Evolutionary conservation across 2,797 vertebrate species (phyloP).

Genomic region (Coracias cyanogaster): DNA sequence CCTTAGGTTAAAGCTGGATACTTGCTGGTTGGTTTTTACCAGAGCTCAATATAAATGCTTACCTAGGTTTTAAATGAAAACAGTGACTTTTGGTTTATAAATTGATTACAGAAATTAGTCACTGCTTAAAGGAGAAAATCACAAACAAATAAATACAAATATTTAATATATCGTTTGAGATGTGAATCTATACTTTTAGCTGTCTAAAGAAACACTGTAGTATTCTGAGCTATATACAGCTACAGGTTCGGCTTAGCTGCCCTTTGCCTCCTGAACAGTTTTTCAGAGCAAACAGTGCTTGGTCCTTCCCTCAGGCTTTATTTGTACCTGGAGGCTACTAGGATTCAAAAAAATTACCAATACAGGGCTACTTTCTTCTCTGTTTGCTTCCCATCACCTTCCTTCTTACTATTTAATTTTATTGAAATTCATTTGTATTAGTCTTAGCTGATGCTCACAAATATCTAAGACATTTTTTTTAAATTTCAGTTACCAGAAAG

Average conservation of each 20-base stretch:
- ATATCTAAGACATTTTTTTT: background rate
- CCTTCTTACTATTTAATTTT: background rate
- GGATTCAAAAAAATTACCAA: background rate
- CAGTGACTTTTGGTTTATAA: conserved; percentile 28
- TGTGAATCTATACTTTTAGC: conserved; percentile 26
- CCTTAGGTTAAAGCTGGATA: conserved; percentile 29
- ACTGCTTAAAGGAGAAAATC: background rate
- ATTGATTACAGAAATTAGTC: conserved; percentile 48
- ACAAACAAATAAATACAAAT: conserved; percentile 20
- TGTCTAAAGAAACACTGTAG: background rate
- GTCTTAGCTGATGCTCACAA: background rate
- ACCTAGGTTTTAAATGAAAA: conserved; percentile 31
- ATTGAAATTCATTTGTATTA: background rate
- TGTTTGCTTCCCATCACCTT: background rate
- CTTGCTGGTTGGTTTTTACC: conserved; percentile 26
- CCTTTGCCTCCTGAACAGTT: background rate
- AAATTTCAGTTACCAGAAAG: background rate
- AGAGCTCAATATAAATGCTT: conserved; percentile 29
- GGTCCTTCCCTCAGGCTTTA: background rate
- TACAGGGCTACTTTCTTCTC: background rate
- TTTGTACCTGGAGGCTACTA: background rate
- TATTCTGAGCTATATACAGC: conserved; percentile 35
- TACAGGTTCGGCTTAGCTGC: background rate
- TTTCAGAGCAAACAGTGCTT: background rate
- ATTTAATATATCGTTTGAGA: background rate